phyloP scores from a whole-genome alignment of 2,113 vertebrate species.

The Syngnathus scovelli region DNA sequence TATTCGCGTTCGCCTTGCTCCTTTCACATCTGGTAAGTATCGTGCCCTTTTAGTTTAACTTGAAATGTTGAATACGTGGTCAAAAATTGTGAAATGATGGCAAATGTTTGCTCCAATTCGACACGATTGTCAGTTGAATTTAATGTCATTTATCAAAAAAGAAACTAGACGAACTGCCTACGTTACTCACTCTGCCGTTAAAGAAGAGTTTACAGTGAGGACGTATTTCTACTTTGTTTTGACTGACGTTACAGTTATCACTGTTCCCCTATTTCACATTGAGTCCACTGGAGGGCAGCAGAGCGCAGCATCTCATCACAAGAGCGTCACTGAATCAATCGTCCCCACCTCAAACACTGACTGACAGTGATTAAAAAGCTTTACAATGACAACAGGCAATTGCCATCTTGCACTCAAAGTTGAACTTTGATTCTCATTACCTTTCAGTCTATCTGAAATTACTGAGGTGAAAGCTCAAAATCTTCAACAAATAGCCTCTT shows the following conservation, averaged over 20 bases:
- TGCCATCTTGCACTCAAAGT: slow-evolving; percentile 9
- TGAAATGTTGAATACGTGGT: too few species aligned
- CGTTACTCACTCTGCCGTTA: too few species aligned
- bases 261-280: not conserved
- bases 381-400: not conserved
- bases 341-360: slow-evolving; percentile 16
- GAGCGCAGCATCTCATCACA: slow-evolving; percentile 30
- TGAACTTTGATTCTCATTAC: slow-evolving; percentile 20
- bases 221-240: too few species aligned
- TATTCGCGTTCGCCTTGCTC: too few species aligned
- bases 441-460: slow-evolving; percentile 5
- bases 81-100: too few species aligned
- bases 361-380: slow-evolving; percentile 20
- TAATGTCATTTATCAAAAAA: too few species aligned
- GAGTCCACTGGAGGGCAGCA: slow-evolving; percentile 61
- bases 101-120: too few species aligned
- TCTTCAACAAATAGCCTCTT: slow-evolving; percentile 21
- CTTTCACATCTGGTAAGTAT: too few species aligned
- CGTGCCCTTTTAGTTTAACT: too few species aligned
- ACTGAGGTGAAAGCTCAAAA: slow-evolving; percentile 24
- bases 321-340: not conserved
- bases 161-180: too few species aligned
- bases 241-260: not conserved
- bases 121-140: too few species aligned
- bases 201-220: too few species aligned